Conservation (phyloP, 2,113 vertebrate genomes). For the Stictonetta naevosa region DNA sequence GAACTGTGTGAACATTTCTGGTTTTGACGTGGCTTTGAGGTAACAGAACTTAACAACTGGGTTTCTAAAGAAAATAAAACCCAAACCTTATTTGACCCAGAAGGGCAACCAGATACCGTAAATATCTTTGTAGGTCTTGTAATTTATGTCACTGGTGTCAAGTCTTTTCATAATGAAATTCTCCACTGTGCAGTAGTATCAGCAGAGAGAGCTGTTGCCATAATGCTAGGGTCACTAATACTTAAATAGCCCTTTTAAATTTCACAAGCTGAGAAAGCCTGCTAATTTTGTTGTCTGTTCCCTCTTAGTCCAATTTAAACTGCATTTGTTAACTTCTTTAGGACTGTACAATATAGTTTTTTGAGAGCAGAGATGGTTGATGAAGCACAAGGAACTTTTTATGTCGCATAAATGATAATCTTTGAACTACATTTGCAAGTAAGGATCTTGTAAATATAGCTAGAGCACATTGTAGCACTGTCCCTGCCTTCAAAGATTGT, state of each 20-base stretch:
- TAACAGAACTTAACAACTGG: neutral
- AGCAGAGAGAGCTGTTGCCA: neutral
- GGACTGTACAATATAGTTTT: neutral
- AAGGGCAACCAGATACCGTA: neutral
- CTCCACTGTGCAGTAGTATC: neutral
- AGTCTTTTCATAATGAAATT: neutral
- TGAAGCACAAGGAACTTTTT: neutral
- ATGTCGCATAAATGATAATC: neutral
- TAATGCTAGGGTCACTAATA: neutral
- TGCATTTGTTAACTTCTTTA: neutral
- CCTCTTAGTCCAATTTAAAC: neutral
- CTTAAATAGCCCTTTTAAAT: neutral
- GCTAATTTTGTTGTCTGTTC: neutral
- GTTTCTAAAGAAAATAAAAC: neutral
- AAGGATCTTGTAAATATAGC: neutral
- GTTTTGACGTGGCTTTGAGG: neutral
- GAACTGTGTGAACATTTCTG: neutral
- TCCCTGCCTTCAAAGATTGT: neutral
- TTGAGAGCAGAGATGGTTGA: neutral
- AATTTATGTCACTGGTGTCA: neutral
- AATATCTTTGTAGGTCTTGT: neutral
- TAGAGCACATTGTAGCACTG: neutral
- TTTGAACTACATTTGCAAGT: neutral
- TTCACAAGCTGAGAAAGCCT: neutral
- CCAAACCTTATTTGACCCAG: neutral